These are phyloP conservation scores for Corythornis vintsioides DNA, from an alignment of 2,113 vertebrate species.

Conservation along the genomic window DNA sequence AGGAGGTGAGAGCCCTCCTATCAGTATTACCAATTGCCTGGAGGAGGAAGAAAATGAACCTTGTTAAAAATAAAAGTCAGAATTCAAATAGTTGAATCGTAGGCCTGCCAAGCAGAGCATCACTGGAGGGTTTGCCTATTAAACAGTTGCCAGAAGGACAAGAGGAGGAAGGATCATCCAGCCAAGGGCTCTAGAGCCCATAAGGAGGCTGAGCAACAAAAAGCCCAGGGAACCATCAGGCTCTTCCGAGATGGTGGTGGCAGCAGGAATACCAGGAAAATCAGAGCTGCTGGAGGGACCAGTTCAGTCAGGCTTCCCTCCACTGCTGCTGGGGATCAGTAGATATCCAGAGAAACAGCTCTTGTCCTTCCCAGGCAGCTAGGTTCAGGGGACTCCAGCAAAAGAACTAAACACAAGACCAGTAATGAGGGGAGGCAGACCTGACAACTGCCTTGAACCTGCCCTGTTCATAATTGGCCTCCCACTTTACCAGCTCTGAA, in stretches of 20 bases:
- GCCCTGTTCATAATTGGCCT: not conserved
- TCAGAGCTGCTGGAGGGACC: not conserved
- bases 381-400: not conserved
- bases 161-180: not conserved
- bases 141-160: not conserved
- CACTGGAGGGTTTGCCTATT: not conserved
- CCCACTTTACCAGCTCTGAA: not conserved
- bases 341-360: not conserved
- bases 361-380: not conserved
- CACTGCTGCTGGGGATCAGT: rapidly evolving
- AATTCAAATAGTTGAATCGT: not conserved
- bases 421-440: not conserved
- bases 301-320: not conserved
- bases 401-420: not conserved
- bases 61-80: not conserved
- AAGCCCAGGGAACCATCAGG: not conserved
- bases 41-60: not conserved
- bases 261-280: not conserved
- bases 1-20: not conserved
- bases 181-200: not conserved
- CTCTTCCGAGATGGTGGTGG: not conserved
- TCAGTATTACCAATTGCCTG: not conserved
- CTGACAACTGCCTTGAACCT: not conserved
- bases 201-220: not conserved
- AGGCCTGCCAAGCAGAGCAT: not conserved